Evolutionary conservation across 2,888 invertebrate species (phyloP), one percentile per base, ranked within the genome.

Genomic region (Allolobophora icterica): DNA sequence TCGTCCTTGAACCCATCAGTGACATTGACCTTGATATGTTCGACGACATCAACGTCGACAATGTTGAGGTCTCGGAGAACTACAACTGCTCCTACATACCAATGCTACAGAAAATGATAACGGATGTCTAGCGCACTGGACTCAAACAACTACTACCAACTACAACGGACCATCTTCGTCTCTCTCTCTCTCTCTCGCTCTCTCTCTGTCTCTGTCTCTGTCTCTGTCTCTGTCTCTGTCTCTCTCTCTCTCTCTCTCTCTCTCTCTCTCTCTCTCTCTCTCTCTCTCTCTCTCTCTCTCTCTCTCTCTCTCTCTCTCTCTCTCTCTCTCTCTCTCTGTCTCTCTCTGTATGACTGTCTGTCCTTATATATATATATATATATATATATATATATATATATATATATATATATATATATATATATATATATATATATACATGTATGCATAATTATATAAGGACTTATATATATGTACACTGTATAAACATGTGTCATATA

Each of bases 21-120:
- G 95, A 95, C 92, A 93, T 95, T 58, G 96, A 95, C 92, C 93
- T 95, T 38, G 95, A 96, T 91, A 91, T 94, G 30, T 94, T 94
- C 92, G 95, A 95, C 92, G 95, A 95, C 91, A 93, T 95, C 91
- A 94, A 95, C 92, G 93, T 95, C 17, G 95, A 95, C 90, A 94
- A 95, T 92, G 94, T 95, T 8, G 94, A 94, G 21, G 94, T 95
- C 30, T 94, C 94, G 92, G 95, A 95, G 92, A 94, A 93, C 52
- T 95, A 94, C 92, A 94, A 94, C 91, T 45, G 58, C n/a, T 92
- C 95, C 45, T 94, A 95, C 90, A 93, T 95, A 93, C 94, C 94
- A 45, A 84, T 91, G 52, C 33, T 91, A 35, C 89, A 91, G 35
- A 91, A 90, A 42, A 91, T 91, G 84, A 58, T 91, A 6, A 91